Evolutionary conservation across 1,140 invertebrate species (phyloP), one percentile per base, ranked within the genome.

Genomic region (Rhopalosiphum padi): DNA sequence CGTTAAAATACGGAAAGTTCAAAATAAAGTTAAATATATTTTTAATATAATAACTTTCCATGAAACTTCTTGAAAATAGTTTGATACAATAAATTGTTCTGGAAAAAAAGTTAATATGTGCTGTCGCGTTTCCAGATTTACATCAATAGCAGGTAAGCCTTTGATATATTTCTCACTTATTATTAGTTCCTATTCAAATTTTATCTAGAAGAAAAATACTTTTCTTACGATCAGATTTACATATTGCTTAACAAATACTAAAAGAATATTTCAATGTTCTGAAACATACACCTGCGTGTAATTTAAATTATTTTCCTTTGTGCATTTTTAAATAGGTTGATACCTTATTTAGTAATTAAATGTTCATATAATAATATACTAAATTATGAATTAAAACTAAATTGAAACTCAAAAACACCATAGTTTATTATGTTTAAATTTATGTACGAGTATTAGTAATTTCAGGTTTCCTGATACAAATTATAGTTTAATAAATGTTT

Each of bases 321-420:
- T 15, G 25, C 11, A 30, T 77, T 77, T 18, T n/a, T 18, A n/a
- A 15, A n/a, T 18, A 68, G 0, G 0, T 0, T n/a, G 5, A 0
- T 9, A 30, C 30, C 15, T 77, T 6, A 77, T 77, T 77, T 77
- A 77, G 18, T 18, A n/a, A n/a, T 51, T 51, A 21, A 51, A 0
- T 77, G 5, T 77, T n/a, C 1, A 6, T 77, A 18, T 7, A 5
- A n/a, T 6, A 68, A 68, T 68, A 68, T 68, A 68, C 15, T n/a
- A 68, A n/a, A n/a, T 18, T n/a, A 68, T 68, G 11, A 68, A 9
- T 68, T 68, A 68, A 68, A 18, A n/a, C 30, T n/a, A 18, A n/a
- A 68, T 68, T 68, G 25, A 68, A 30, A 15, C 60, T 68, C 60
- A 30, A 68, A 68, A 30, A 68, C 60, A 68, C 30, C 25, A n/a